Base-by-base conservation (phyloP, 2,797 vertebrate genomes). In the Halcyon smyrnensis region DNA sequence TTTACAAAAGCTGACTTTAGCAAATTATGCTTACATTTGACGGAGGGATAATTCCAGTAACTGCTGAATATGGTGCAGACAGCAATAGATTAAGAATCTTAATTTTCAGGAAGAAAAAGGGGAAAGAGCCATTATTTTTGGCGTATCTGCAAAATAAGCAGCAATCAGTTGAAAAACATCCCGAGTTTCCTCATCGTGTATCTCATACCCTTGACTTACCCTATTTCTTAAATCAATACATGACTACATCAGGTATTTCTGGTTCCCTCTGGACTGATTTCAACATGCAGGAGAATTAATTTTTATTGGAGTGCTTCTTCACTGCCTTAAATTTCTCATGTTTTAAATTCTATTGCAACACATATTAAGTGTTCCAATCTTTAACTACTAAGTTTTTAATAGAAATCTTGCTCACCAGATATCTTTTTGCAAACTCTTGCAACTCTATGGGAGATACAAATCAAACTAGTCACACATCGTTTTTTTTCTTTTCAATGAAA, bases 201-300 rank as follows among this genome's bases (percentile, higher is more conserved):
- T 97, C 91, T 97, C 97, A 97, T 93, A 97, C n/a, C 90, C 93
- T 95, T 97, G 97, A 97, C 96, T 96, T 96, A 95, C 59, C 77
- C 81, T 96, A 32, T 95, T 96, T 97, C 94, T 95, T 96, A 93
- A 97, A 98, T 98, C 97, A 97, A 97, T 98, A 96, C 87, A 96
- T 97, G 96, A 95, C 94, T 97, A 92, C 87, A 97, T 97, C 96
- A 97, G 96, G 93, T 91, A 90, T 77, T 97, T 98, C 97, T 97
- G 91, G 93, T 92, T 96, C 94, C 93, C 87, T 65, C 80, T 97
- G 95, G 96, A 95, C 76, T 95, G 93, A 90, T 74, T 97, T 97
- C 97, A 98, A 92, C 97, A 96, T 65, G 71, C 77, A 91, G 71
- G 93, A 95, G 85, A 96, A 97, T 97, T 97, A 95, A 97, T 93